A percentile compares a stretch with the other conserved stretches of the same genome.
Conservation (phyloP, 2,888 invertebrate genomes). For the Ischnus inquisitorius region DNA sequence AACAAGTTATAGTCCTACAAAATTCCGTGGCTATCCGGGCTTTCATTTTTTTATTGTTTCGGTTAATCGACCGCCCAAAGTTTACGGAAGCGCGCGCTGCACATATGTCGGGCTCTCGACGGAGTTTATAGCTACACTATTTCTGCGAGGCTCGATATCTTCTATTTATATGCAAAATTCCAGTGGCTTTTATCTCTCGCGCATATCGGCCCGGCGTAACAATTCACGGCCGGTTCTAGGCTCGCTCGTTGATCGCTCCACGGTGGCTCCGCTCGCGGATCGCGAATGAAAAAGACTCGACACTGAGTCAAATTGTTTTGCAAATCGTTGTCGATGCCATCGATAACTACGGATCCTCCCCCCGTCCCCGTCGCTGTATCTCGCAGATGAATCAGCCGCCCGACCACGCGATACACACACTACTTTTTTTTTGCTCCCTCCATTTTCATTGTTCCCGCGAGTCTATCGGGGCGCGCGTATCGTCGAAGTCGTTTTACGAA, state of each 20-base stretch:
- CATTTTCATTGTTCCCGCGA: background rate
- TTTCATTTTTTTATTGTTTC: background rate
- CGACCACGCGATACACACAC: background rate
- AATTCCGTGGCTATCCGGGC: background rate
- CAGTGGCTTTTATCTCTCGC: conserved; percentile 38
- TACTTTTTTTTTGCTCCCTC: background rate
- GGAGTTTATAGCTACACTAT: background rate
- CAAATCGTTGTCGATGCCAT: conserved; percentile 27
- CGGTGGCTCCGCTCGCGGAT: background rate
- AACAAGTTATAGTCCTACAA: too few relatives aligned
- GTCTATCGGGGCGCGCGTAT: background rate
- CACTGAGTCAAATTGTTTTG: conserved; percentile 48
- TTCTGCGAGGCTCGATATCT: background rate
- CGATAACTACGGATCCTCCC: conserved; percentile 12
- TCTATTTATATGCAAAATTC: conserved; percentile 31
- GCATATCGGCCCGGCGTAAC: background rate
- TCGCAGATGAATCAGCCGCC: conserved; percentile 24
- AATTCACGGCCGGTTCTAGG: background rate
- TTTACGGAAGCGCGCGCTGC: too few relatives aligned
- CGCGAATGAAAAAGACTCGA: conserved; percentile 12
- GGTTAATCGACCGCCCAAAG: too few relatives aligned
- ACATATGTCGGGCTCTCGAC: background rate
- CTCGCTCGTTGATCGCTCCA: background rate
- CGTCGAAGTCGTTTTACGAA: conserved; percentile 4
- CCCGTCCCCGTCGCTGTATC: background rate